Evolutionary conservation across 2,797 vertebrate species (phyloP).

Genomic region (Gobionotothen gibberifrons): DNA sequence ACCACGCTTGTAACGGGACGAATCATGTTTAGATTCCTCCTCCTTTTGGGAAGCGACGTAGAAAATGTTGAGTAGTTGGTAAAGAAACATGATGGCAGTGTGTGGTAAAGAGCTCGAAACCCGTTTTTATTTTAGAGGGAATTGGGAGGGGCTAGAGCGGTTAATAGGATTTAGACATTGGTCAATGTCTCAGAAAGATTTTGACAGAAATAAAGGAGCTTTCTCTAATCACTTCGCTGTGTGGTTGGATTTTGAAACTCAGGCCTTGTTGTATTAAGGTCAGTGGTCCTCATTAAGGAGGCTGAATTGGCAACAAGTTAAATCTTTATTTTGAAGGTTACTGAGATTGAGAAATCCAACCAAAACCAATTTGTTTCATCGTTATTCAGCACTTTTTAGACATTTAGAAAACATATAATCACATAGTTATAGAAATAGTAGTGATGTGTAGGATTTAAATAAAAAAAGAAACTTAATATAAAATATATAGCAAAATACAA

Average conservation of each 20-base stretch:
- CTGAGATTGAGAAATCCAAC: conserved; percentile 20
- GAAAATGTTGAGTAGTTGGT: conserved; percentile 78
- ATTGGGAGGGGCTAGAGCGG: conserved; percentile 57
- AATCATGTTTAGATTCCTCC: conserved; percentile 76
- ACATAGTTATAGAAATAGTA: background rate
- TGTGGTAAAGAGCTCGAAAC: conserved; percentile 3
- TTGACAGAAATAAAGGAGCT: conserved; percentile 72
- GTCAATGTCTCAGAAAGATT: conserved; percentile 57
- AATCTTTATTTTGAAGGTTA: conserved; percentile 58
- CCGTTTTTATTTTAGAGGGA: conserved; percentile 71
- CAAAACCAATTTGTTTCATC: conserved; percentile 33
- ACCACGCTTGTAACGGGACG: conserved; percentile 86
- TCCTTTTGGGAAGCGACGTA: conserved; percentile 65
- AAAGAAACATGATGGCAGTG: conserved; percentile 78
- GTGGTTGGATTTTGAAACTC: conserved; percentile 58
- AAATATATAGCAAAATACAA: background rate
- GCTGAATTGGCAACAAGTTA: conserved; percentile 31
- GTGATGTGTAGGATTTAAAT: background rate
- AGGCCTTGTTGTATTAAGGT: conserved; percentile 59
- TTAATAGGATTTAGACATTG: conserved; percentile 71
- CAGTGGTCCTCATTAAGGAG: conserved; percentile 37
- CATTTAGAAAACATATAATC: background rate
- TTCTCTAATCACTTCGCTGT: conserved; percentile 72
- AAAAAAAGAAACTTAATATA: too few relatives aligned
- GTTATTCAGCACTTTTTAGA: conserved; percentile 59